These are phyloP conservation scores for Megalops atlanticus DNA, from an alignment of 2,113 vertebrate species.

Conservation along the genomic window DNA sequence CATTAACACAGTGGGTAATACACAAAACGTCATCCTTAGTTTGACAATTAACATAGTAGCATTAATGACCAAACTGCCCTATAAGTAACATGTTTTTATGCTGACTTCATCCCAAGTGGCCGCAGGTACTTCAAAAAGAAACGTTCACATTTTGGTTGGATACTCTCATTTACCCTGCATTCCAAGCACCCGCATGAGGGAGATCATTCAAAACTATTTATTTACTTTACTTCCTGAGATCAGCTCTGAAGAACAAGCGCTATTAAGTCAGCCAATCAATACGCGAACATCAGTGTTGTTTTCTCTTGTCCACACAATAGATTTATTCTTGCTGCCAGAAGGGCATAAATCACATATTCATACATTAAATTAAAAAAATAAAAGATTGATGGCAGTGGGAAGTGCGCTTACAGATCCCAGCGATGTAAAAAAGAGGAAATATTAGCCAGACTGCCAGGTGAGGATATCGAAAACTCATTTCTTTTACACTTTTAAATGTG, in stretches of 20 bases:
- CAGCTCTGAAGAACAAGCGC: slow-evolving; percentile 79
- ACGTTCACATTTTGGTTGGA: not conserved
- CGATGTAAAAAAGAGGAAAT: slow-evolving; percentile 54
- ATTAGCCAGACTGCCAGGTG: slow-evolving; percentile 51
- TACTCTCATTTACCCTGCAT: slow-evolving; percentile 17
- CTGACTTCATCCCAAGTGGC: no score
- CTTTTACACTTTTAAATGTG: slow-evolving; percentile 28
- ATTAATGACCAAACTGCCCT: no score
- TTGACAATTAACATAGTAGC: no score
- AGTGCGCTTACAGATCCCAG: slow-evolving; percentile 52
- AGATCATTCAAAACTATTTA: slow-evolving; percentile 69
- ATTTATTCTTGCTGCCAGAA: slow-evolving; percentile 69
- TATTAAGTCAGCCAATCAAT: slow-evolving; percentile 79
- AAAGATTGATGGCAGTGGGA: slow-evolving; percentile 67
- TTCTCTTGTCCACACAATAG: slow-evolving; percentile 62
- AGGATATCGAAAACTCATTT: slow-evolving; percentile 51
- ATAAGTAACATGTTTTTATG: no score
- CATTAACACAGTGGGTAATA: no score
- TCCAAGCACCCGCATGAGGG: slow-evolving; percentile 44
- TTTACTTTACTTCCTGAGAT: slow-evolving; percentile 76
- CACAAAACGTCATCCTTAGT: no score
- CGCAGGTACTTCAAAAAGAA: no score
- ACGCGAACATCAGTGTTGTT: slow-evolving; percentile 68
- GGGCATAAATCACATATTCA: slow-evolving; percentile 79
- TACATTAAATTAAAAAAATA: slow-evolving; percentile 74